phyloP scores from a whole-genome alignment of 2,797 vertebrate species.

The Sus cebifrons region DNA sequence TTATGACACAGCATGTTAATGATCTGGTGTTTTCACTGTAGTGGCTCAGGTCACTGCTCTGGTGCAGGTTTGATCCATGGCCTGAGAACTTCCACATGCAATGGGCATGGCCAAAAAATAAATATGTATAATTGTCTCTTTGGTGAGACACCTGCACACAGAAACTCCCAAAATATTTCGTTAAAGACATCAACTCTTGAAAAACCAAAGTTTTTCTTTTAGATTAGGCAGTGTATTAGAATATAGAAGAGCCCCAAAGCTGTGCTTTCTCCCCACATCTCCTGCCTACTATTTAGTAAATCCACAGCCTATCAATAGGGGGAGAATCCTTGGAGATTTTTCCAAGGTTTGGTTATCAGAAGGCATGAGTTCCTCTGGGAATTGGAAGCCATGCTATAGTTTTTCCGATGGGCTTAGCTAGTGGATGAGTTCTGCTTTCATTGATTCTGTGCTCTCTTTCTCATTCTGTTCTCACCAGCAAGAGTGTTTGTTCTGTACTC shows the following conservation, averaged over 20 bases:
- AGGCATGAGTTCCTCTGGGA: not conserved
- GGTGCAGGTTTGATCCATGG: too few relatives aligned
- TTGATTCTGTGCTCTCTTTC: not conserved
- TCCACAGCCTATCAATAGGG: not conserved
- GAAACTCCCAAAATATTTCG: not conserved
- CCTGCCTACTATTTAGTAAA: not conserved
- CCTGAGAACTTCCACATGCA: too few relatives aligned
- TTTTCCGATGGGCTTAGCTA: not conserved
- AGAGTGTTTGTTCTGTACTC: not conserved
- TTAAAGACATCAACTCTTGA: not conserved
- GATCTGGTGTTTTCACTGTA: too few relatives aligned
- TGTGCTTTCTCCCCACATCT: not conserved
- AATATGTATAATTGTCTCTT: not conserved
- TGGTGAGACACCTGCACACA: not conserved
- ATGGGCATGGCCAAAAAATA: too few relatives aligned
- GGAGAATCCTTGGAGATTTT: not conserved
- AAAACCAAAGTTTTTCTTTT: not conserved
- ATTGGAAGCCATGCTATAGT: not conserved
- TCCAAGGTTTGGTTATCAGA: not conserved
- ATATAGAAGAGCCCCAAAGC: not conserved
- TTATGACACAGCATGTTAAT: too few relatives aligned
- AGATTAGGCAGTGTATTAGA: not conserved
- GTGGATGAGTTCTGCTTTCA: not conserved
- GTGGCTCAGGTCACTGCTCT: too few relatives aligned
- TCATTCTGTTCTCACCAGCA: not conserved